These are phyloP conservation scores for Drosophila melanosoma DNA, from an alignment of 2,888 invertebrate genomes.

Conservation along the genomic window DNA sequence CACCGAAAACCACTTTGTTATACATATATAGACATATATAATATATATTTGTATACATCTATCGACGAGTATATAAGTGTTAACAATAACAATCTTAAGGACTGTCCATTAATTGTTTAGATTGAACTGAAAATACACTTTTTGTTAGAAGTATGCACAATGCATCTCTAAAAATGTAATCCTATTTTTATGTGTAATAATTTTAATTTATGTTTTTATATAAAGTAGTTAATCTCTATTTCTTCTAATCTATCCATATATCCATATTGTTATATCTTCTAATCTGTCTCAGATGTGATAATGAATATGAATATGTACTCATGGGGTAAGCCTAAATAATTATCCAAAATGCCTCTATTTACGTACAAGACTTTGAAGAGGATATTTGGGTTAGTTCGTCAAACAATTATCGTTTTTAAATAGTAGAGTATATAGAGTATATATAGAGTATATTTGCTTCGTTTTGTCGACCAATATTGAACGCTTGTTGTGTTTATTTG, in stretches of 20 bases:
- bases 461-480: slow-evolving; percentile 22
- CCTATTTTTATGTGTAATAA: not conserved
- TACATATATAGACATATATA: not conserved
- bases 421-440: slow-evolving; percentile 11
- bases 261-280: not conserved
- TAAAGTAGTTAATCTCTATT: no score
- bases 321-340: not conserved
- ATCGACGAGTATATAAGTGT: not conserved
- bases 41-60: not conserved
- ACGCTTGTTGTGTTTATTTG: slow-evolving; percentile 50
- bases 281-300: not conserved
- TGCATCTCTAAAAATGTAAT: not conserved
- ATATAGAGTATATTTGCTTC: slow-evolving; percentile 12
- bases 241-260: not conserved
- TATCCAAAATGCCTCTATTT: not conserved
- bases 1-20: slow-evolving; percentile 56
- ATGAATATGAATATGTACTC: not conserved
- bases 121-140: not conserved
- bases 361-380: not conserved
- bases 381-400: not conserved
- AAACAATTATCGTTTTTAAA: not conserved
- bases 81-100: not conserved
- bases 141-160: not conserved
- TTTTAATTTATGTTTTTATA: not conserved
- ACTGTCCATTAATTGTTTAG: not conserved